Conservation (phyloP, 2,888 invertebrate genomes). For the Diarsia rubi region DNA sequence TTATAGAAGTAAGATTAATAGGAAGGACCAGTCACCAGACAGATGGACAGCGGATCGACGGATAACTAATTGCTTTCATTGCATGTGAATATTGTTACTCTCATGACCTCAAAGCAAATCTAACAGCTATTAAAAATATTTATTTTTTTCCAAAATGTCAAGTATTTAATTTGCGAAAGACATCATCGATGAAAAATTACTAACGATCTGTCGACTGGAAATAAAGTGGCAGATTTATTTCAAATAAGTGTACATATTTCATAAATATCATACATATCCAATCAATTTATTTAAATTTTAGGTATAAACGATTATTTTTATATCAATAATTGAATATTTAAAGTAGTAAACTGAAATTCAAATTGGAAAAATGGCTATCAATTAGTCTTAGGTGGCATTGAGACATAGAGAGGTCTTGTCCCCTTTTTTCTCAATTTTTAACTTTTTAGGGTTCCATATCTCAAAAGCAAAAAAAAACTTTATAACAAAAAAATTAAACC, state of each 20-base stretch:
- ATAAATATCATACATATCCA: background rate
- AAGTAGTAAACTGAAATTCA: background rate
- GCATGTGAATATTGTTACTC: background rate
- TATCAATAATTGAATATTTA: background rate
- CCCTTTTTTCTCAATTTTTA: background rate
- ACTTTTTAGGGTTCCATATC: background rate
- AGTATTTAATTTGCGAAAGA: constrained; percentile 3
- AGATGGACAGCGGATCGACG: background rate
- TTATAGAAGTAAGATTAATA: background rate
- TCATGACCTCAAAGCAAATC: background rate
- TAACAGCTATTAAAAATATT: no score
- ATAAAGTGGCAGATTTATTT: background rate
- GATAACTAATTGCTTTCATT: background rate
- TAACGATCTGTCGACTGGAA: background rate
- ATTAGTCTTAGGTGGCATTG: background rate
- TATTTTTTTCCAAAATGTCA: no score
- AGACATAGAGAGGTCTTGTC: background rate
- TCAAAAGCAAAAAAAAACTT: background rate
- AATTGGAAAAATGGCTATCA: background rate
- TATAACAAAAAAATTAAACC: no score
- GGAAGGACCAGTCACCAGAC: background rate
- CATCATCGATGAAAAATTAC: background rate
- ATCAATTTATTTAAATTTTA: background rate
- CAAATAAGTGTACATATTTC: background rate
- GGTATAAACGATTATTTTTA: background rate